Conservation (phyloP, 2,888 invertebrate genomes). For the Taphrorychus bicolor region DNA sequence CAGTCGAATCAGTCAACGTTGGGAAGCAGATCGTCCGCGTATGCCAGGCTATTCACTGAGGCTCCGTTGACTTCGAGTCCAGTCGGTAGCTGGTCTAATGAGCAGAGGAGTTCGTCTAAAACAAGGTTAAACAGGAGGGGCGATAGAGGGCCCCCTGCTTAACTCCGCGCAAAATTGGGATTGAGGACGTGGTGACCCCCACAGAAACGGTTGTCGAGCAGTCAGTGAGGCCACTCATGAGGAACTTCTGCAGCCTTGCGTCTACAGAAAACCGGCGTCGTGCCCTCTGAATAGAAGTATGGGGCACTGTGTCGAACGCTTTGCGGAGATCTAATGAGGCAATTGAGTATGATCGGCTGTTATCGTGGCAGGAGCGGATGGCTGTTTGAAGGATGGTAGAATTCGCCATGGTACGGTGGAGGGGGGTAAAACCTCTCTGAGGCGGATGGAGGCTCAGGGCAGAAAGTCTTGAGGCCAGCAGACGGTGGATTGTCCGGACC, state of each 20-base stretch:
- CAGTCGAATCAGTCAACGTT: too few species aligned
- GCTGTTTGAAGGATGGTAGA: not conserved
- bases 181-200: too few species aligned
- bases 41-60: conserved; percentile 18
- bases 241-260: not conserved
- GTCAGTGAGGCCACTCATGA: not conserved
- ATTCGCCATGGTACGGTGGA: conserved; percentile 34
- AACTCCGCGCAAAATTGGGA: conserved; percentile 4
- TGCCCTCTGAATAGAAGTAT: conserved; percentile 31
- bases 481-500: conserved; percentile 21
- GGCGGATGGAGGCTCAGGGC: too few species aligned
- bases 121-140: conserved; percentile 14
- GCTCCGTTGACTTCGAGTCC: conserved; percentile 7
- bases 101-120: too few species aligned
- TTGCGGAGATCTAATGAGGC: conserved; percentile 38
- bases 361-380: conserved; percentile 2
- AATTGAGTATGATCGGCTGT: conserved; percentile 18
- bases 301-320: conserved; percentile 42
- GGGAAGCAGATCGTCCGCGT: conserved; percentile 29
- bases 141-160: conserved; percentile 18
- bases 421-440: conserved; percentile 20
- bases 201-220: not conserved
- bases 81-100: not conserved
- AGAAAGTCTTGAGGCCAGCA: conserved; percentile 12
- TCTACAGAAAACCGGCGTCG: conserved; percentile 28